Evolutionary conservation across 2,888 invertebrate species (phyloP).

Genomic region (Scrobipalpa costella): DNA sequence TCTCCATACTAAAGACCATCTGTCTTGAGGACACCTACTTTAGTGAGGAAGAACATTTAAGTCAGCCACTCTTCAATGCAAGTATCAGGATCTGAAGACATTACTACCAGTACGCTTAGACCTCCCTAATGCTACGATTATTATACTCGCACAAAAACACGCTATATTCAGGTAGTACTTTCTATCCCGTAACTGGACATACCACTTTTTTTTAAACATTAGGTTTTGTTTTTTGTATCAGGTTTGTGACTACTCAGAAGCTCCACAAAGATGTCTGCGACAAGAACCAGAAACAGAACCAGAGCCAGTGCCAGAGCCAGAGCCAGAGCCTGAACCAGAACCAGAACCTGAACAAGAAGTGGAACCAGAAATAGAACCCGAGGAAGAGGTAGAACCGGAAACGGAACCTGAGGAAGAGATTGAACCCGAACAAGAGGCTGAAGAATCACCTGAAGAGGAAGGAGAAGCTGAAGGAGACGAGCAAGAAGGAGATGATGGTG

Average conservation of each 20-base stretch:
- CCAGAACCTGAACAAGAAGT: constrained; percentile 62
- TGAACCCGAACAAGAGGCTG: constrained; percentile 7
- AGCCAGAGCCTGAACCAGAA: constrained; percentile 46
- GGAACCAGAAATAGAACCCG: constrained; percentile 56
- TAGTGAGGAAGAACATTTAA: too few relatives aligned
- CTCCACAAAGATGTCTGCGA: constrained; percentile 52
- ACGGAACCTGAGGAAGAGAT: constrained; percentile 30
- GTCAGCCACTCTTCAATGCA: too few relatives aligned
- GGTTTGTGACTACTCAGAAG: constrained; percentile 64
- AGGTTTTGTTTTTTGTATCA: too few relatives aligned
- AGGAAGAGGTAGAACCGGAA: constrained; percentile 47
- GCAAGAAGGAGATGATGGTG: neutral
- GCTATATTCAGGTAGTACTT: too few relatives aligned
- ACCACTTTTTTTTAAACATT: too few relatives aligned
- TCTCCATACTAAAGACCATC: too few relatives aligned
- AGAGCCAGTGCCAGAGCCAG: constrained; percentile 57
- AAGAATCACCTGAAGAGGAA: neutral
- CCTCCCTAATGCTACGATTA: too few relatives aligned
- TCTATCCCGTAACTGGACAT: too few relatives aligned
- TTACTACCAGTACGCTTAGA: too few relatives aligned
- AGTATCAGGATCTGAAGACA: neutral
- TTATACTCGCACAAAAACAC: too few relatives aligned
- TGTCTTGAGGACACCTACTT: too few relatives aligned
- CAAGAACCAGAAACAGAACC: constrained; percentile 54
- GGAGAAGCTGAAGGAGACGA: neutral